Base-by-base conservation (phyloP, 2,113 vertebrate genomes). In the Lamprologus speciosus region DNA sequence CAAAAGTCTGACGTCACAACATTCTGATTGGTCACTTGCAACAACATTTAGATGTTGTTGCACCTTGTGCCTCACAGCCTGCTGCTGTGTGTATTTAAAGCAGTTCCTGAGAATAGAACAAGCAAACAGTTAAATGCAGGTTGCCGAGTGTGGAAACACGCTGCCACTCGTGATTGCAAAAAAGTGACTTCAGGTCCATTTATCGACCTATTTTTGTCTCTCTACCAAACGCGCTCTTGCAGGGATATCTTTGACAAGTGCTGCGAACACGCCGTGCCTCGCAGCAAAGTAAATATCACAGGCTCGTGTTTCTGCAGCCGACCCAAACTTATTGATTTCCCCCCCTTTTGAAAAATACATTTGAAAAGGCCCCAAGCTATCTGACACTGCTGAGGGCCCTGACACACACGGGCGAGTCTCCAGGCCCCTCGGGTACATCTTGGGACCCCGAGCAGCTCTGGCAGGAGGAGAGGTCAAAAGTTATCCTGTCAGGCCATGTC, bases 261-360 rank as follows among this genome's bases (percentile, higher is more conserved):
- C 88, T 89, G 57, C 86, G 58, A 93, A 93, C 88, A 94, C 31
- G 16, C 87, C 82, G 37, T 88, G 94, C 91, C 94, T 93, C 40
- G 45, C 88, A 94, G 94, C 92, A 88, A 90, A 91, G 93, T 92
- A 92, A 94, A 94, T 91, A 94, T 94, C 90, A 93, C 87, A 93
- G 90, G 88, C 92, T 95, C 86, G 60, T 93, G 88, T 93, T 96
- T 92, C 94, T 91, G 89, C 70, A 87, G 89, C 91, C 45, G 58
- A 91, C 89, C 90, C 92, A 89, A 78, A 86, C 85, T 83, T 95
- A 96, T 96, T 95, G 96, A 96, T 96, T 95, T 75, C 89, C 92
- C 92, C 91, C 88, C 94, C 90, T 94, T 94, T 93, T 93, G 90
- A 95, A 96, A 95, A 95, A 96, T 95, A 94, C 93, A 95, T 95